Evolutionary conservation across 2,888 invertebrate species (phyloP), one percentile per base, ranked within the genome.

Genomic region (Eurytoma californica): DNA sequence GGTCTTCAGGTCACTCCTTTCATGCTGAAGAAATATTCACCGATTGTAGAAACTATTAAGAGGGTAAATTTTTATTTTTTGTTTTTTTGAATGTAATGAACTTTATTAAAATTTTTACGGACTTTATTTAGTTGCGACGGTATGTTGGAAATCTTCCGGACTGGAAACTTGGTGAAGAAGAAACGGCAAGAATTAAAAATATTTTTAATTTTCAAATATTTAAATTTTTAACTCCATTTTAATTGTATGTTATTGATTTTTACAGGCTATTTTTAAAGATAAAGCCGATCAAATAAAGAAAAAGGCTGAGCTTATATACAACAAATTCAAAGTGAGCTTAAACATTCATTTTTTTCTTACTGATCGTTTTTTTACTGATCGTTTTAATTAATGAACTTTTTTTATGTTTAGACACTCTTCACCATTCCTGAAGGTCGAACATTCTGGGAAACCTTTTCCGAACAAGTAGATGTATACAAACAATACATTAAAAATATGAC

Each of bases 21-120:
- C 28, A 96, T 96, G 95, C 89, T 97, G 60, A 92, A 95, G 76
- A 96, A 96, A 84, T 95, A 96, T 91, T 94, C 96, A 0, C 93
- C 94, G 65, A 93, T 95, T 83, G 92, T 97, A 65, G 94, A 95
- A 86, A 96, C 96, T 0, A 92, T 96, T 72, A 94, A 95, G 84
- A 93, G 95, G 80, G 91, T 92, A 84, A 84, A 66, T 69, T 69
- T 16, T 82, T 70, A 83, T 82, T 39, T 13, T 53, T 65, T 39
- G 1, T 1, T 66, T 4, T 51, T 3, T 20, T 3, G 24, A 61
- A 18, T 39, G 18, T 61, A 66, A 60, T 61, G 13, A 16, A 12
- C 72, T 72, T 66, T 63, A 63, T 51, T 63, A 1, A 30, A 30
- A 9, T 18, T 51, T 13, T 12, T 47, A 49, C 57, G 18, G 72